Evolutionary conservation across 2,113 vertebrate species (phyloP).

Genomic region (Odocoileus virginianus): DNA sequence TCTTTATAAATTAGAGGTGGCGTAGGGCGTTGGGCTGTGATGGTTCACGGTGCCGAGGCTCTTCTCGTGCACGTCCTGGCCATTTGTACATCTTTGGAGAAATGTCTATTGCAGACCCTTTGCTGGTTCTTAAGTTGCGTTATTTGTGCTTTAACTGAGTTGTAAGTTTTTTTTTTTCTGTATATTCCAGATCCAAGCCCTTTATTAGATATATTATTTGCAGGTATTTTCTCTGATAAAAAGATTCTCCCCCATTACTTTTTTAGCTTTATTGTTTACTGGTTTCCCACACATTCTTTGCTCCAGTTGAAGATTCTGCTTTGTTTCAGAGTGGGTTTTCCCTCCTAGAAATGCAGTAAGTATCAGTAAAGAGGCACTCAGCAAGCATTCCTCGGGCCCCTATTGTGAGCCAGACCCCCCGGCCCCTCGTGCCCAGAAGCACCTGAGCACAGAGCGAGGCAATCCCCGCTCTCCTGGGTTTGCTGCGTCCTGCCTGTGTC

Average conservation of each 20-base stretch:
- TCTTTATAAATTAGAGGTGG: fast-evolving
- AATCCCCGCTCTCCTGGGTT: fast-evolving
- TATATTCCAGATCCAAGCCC: not conserved
- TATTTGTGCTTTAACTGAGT: not conserved
- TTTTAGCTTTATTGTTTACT: not conserved
- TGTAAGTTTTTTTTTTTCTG: not conserved
- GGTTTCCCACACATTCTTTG: not conserved
- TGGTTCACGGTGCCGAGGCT: not conserved
- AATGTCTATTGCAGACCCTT: not conserved
- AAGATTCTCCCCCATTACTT: not conserved
- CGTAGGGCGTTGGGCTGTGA: fast-evolving
- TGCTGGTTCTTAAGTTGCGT: not conserved
- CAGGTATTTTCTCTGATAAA: not conserved
- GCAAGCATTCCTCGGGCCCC: not conserved
- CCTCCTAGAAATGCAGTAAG: not conserved
- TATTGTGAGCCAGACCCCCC: fast-evolving
- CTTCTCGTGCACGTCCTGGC: not conserved
- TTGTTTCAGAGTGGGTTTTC: not conserved
- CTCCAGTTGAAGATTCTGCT: not conserved
- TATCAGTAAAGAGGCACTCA: not conserved
- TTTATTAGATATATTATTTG: not conserved
- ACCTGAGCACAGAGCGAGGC: not conserved
- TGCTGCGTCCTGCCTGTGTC: fast-evolving
- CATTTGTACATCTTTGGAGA: not conserved
- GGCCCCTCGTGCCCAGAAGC: fast-evolving